Conservation (phyloP, 2,888 invertebrate genomes). For the Chesias legatella region DNA sequence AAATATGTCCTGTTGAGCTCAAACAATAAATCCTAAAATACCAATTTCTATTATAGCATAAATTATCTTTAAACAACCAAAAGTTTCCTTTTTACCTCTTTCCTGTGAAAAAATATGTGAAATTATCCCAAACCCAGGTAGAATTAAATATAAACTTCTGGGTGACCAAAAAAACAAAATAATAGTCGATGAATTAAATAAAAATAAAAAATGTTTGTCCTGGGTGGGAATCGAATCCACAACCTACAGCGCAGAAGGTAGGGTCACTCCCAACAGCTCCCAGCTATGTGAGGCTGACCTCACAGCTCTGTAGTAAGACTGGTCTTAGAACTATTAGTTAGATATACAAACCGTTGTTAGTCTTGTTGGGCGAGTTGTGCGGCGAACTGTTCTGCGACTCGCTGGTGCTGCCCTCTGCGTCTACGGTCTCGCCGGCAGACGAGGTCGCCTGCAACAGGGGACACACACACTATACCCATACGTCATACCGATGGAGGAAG, state of each 20-base stretch:
- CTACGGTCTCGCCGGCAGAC: constrained; percentile 57
- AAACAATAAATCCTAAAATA: constrained; percentile 90
- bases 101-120: constrained; percentile 88
- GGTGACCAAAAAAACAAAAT: constrained; percentile 94
- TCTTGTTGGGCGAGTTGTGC: constrained; percentile 64
- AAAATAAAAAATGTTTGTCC: too few relatives aligned
- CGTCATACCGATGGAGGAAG: too few relatives aligned
- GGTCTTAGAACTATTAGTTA: too few relatives aligned
- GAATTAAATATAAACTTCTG: constrained; percentile 93
- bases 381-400: constrained; percentile 65
- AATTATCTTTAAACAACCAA: constrained; percentile 87
- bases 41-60: constrained; percentile 93
- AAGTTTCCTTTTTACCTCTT: constrained; percentile 87
- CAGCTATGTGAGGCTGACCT: too few relatives aligned
- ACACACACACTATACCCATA: too few relatives aligned
- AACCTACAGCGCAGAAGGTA: too few relatives aligned
- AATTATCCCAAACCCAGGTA: constrained; percentile 91
- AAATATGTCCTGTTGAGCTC: constrained; percentile 93
- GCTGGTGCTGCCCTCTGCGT: constrained; percentile 67
- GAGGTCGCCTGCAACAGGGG: constrained; percentile 36
- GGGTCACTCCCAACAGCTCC: too few relatives aligned
- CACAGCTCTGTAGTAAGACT: too few relatives aligned
- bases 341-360: constrained; percentile 51
- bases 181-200: constrained; percentile 91
- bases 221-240: too few relatives aligned